phyloP scores from a whole-genome alignment of 2,888 invertebrate species.

The Ophion costatus region DNA sequence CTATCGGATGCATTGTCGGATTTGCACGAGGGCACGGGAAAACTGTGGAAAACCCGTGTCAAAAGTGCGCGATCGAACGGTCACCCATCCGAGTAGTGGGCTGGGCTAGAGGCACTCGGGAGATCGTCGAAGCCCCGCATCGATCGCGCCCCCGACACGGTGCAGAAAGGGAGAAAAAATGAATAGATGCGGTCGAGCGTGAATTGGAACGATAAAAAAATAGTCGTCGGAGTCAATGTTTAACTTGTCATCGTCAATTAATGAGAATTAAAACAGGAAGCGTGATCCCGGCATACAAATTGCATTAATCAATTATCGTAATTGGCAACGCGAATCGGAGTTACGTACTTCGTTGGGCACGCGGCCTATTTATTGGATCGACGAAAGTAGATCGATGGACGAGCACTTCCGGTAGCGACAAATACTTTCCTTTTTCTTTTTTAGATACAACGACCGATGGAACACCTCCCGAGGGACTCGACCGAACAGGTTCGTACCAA shows the following conservation, averaged over 20 bases:
- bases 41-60: too few relatives aligned
- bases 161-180: neutral
- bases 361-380: conserved; percentile 23
- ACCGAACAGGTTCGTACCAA: conserved; percentile 37
- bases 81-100: too few relatives aligned
- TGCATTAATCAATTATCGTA: conserved; percentile 66
- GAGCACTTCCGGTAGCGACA: conserved; percentile 22
- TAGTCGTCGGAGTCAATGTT: neutral
- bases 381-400: conserved; percentile 24
- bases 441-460: conserved; percentile 59
- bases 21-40: too few relatives aligned
- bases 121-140: too few relatives aligned
- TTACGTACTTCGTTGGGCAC: conserved; percentile 32
- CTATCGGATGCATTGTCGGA: too few relatives aligned
- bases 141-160: too few relatives aligned
- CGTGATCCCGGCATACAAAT: conserved; percentile 45
- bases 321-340: conserved; percentile 55
- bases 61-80: too few relatives aligned
- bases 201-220: conserved; percentile 9
- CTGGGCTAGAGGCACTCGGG: too few relatives aligned
- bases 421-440: conserved; percentile 11
- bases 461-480: conserved; percentile 1
- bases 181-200: neutral
- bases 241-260: conserved; percentile 28
- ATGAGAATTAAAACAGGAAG: conserved; percentile 51